Evolutionary conservation across 2,888 invertebrate genomes (phyloP).

Genomic region (Lochmaea crataegi): DNA sequence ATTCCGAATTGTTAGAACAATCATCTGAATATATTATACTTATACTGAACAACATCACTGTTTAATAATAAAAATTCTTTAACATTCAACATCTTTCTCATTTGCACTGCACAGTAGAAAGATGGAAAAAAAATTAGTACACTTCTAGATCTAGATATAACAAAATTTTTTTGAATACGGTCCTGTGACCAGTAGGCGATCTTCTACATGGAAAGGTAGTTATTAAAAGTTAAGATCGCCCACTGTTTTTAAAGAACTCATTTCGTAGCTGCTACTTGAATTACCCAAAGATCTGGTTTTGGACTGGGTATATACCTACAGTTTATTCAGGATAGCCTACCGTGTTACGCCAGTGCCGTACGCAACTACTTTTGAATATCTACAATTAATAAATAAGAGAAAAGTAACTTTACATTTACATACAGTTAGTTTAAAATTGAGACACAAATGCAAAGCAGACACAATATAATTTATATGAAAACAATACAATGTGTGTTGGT

Average conservation of each 20-base stretch:
- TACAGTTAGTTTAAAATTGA: no score
- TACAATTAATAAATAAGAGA: background rate
- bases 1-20: no score
- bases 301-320: constrained; percentile 54
- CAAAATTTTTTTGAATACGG: background rate
- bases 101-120: background rate
- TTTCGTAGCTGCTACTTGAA: constrained; percentile 63
- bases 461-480: no score
- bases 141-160: background rate
- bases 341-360: constrained; percentile 43
- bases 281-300: constrained; percentile 63
- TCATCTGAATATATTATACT: no score
- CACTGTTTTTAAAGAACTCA: constrained; percentile 64
- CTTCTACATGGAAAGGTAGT: constrained; percentile 60
- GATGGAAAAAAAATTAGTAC: background rate
- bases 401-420: background rate
- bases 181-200: constrained; percentile 56
- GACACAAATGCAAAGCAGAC: no score
- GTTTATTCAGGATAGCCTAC: constrained; percentile 53
- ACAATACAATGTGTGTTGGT: no score
- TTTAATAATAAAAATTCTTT: no score
- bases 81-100: background rate
- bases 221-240: constrained; percentile 63
- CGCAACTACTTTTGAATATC: constrained; percentile 4
- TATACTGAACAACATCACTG: no score